These are phyloP conservation scores for Tetanocera ferruginea DNA, from an alignment of 2,888 invertebrate genomes.

Conservation along the genomic window DNA sequence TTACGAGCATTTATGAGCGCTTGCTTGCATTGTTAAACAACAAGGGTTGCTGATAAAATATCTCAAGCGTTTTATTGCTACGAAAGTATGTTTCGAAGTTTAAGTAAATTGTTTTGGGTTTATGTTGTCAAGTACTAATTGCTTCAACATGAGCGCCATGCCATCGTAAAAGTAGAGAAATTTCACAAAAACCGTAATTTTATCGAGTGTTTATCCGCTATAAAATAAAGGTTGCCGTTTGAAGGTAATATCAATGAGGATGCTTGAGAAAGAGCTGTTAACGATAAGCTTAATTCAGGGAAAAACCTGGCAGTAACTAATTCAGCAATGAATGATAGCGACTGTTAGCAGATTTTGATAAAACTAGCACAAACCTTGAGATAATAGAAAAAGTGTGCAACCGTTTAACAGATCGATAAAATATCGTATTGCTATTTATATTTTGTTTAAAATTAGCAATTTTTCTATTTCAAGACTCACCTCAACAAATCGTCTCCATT, in stretches of 20 bases:
- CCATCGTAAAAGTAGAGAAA: conserved; percentile 12
- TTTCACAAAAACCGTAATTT: not conserved
- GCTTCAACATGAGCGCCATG: conserved; percentile 12
- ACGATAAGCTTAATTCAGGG: too few relatives aligned
- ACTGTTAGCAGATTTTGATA: not conserved
- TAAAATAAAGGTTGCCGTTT: too few relatives aligned
- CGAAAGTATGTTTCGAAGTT: not conserved
- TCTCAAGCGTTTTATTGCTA: conserved; percentile 2
- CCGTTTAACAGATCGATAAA: too few relatives aligned
- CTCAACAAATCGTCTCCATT: conserved; percentile 76
- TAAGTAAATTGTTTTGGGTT: conserved; percentile 9
- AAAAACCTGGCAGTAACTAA: too few relatives aligned
- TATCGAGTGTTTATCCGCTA: not conserved
- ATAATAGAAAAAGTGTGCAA: not conserved
- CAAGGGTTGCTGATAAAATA: conserved; percentile 16
- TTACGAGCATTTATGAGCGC: conserved; percentile 6
- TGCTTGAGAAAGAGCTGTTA: too few relatives aligned
- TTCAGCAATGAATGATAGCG: not conserved
- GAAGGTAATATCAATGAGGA: too few relatives aligned
- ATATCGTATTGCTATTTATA: too few relatives aligned
- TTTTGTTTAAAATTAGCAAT: too few relatives aligned
- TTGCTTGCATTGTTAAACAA: conserved; percentile 4
- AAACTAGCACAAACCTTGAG: not conserved
- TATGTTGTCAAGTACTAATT: conserved; percentile 25
- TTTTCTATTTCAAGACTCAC: conserved; percentile 45